Percentiles rank a stretch among this genome's conserved stretches.
Conservation (phyloP, 1,140 invertebrate species). For the Ephestia elutella region DNA sequence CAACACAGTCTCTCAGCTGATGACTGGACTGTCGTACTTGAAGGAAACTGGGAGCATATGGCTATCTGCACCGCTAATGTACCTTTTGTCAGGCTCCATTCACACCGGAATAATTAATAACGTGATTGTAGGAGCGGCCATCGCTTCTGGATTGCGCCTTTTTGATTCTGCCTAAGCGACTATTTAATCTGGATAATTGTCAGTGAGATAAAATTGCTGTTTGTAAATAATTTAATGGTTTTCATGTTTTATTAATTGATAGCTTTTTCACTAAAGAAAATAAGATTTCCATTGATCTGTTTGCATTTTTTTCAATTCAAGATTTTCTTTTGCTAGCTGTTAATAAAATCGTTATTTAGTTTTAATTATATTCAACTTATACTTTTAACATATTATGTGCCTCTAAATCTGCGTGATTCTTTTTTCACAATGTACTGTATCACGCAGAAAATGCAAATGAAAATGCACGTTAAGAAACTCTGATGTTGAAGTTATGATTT, state of each 20-base stretch:
- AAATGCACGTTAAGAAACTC: too few relatives aligned
- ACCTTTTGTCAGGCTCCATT: slow-evolving; percentile 46
- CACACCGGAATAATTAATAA: slow-evolving; percentile 53
- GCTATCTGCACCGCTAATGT: slow-evolving; percentile 54
- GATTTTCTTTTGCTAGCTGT: too few relatives aligned
- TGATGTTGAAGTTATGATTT: too few relatives aligned
- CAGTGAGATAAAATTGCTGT: slow-evolving; percentile 4
- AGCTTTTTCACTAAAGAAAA: too few relatives aligned
- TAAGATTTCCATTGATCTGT: too few relatives aligned
- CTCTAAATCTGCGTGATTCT: too few relatives aligned
- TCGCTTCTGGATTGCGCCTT: slow-evolving; percentile 10
- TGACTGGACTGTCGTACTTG: slow-evolving; percentile 19
- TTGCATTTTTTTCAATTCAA: too few relatives aligned
- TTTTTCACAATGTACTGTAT: too few relatives aligned
- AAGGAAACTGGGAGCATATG: slow-evolving; percentile 37
- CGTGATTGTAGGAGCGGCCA: slow-evolving; percentile 30
- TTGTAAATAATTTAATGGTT: background rate
- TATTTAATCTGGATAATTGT: slow-evolving; percentile 11
- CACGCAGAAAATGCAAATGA: too few relatives aligned
- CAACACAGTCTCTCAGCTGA: background rate
- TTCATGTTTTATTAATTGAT: background rate
- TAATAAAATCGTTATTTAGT: too few relatives aligned
- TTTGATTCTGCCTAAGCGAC: slow-evolving; percentile 10
- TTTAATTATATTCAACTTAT: too few relatives aligned
- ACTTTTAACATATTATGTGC: too few relatives aligned